These are phyloP conservation scores for Loripinus fragilis DNA, from an alignment of 2,888 invertebrate species.

Conservation along the genomic window DNA sequence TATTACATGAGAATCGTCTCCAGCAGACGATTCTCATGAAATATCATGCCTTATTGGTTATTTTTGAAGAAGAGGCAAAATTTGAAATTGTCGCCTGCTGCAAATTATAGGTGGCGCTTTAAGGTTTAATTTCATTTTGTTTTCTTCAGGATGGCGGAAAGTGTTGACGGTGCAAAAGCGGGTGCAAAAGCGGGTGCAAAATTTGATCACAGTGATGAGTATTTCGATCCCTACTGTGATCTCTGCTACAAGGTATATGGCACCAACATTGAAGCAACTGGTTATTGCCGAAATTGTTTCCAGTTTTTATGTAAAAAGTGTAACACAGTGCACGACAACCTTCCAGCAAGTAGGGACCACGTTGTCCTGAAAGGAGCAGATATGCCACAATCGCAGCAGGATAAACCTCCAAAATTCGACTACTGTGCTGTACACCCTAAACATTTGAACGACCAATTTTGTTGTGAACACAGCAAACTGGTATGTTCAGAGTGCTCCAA, in stretches of 20 bases:
- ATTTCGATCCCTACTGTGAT: background rate
- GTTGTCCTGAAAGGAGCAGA: background rate
- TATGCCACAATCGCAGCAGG: background rate
- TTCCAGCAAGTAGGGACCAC: background rate
- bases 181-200: too few species aligned
- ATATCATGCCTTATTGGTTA: too few species aligned
- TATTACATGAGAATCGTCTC: too few species aligned
- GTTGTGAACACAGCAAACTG: background rate
- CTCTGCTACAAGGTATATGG: background rate
- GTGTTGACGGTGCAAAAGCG: too few species aligned
- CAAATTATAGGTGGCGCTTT: too few species aligned
- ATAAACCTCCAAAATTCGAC: background rate
- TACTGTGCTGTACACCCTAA: background rate
- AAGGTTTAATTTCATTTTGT: too few species aligned
- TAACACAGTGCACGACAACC: background rate
- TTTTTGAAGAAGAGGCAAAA: too few species aligned
- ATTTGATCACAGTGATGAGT: background rate
- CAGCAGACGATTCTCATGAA: too few species aligned
- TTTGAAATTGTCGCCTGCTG: too few species aligned
- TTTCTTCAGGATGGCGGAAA: too few species aligned
- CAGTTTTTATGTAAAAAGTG: background rate
- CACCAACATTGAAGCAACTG: background rate
- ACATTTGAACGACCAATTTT: background rate
- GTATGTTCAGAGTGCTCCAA: background rate
- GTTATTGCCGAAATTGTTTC: background rate